Conservation (phyloP, 2,113 vertebrate genomes). For the Alethe castanea region DNA sequence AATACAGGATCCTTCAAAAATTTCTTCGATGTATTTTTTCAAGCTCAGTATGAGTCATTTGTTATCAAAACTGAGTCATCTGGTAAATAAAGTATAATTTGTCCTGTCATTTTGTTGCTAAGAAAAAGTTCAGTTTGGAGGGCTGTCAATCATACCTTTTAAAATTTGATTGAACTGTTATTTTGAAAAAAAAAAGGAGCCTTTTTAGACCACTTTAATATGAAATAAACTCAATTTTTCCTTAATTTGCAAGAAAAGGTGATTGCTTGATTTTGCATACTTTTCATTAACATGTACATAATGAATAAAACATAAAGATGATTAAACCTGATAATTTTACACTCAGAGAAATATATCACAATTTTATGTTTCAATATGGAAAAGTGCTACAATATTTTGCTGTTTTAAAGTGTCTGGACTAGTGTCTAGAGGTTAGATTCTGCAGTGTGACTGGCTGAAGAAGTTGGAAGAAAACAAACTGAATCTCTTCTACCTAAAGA, state of each 20-base stretch:
- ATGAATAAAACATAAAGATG: not conserved
- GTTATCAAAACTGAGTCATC: not conserved
- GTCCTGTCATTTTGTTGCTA: not conserved
- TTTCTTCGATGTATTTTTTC: not conserved
- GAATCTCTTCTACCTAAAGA: not conserved
- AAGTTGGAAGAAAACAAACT: not conserved
- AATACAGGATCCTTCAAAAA: not conserved
- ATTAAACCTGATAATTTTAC: not conserved
- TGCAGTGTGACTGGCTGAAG: not conserved
- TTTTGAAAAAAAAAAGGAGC: not conserved
- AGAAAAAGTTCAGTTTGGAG: fast-evolving
- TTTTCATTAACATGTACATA: not conserved
- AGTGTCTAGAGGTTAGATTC: not conserved
- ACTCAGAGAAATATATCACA: not conserved
- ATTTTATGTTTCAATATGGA: not conserved
- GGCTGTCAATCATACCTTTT: not conserved
- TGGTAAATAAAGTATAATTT: not conserved
- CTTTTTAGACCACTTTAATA: not conserved
- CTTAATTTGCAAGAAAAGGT: not conserved
- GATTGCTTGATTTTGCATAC: not conserved
- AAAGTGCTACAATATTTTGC: not conserved
- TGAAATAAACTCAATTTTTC: not conserved
- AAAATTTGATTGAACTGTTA: not conserved
- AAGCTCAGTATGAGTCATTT: not conserved
- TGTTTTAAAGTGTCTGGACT: not conserved